phyloP scores from a whole-genome alignment of 2,113 vertebrate genomes.

The Gasterosteus aculeatus region DNA sequence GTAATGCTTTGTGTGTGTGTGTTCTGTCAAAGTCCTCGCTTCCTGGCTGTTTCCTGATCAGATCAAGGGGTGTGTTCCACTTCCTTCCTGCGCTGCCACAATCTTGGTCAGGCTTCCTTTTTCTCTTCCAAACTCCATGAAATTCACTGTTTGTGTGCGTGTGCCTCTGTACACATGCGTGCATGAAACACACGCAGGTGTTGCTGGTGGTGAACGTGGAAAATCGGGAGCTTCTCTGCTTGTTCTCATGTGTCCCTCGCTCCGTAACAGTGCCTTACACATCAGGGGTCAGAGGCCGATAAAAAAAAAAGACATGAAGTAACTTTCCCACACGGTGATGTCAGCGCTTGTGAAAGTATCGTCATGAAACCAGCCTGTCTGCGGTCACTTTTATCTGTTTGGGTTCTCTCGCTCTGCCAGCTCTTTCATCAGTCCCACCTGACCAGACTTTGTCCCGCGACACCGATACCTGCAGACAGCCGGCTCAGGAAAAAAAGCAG shows the following conservation, averaged over 20 bases:
- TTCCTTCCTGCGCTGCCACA: conserved; percentile 69
- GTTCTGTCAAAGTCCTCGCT: conserved; percentile 61
- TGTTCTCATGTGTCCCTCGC: conserved; percentile 36
- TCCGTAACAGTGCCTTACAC: conserved; percentile 6
- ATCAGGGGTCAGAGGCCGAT: conserved; percentile 70
- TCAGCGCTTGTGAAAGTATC: conserved; percentile 63
- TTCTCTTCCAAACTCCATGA: conserved; percentile 52
- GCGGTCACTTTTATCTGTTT: conserved; percentile 1
- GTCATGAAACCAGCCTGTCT: conserved; percentile 36
- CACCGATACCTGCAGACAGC: conserved; percentile 31
- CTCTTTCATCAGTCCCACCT: conserved; percentile 19
- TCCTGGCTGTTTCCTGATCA: conserved; percentile 75
- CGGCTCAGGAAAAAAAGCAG: neutral
- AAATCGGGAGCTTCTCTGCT: conserved; percentile 22
- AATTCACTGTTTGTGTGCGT: conserved; percentile 23
- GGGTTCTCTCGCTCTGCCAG: conserved; percentile 6
- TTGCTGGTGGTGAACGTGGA: conserved; percentile 3
- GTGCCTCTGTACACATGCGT: neutral
- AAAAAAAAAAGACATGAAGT: conserved; percentile 49
- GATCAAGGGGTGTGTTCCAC: conserved; percentile 75
- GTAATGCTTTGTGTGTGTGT: conserved; percentile 37
- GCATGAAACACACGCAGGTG: conserved; percentile 12
- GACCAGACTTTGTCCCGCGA: conserved; percentile 38
- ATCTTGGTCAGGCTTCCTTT: conserved; percentile 73
- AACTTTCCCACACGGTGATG: conserved; percentile 74